A percentile compares a stretch with the other conserved stretches of the same genome.
phyloP scores from a whole-genome alignment of 1,140 invertebrate genomes.

The Polypedilum vanderplanki region DNA sequence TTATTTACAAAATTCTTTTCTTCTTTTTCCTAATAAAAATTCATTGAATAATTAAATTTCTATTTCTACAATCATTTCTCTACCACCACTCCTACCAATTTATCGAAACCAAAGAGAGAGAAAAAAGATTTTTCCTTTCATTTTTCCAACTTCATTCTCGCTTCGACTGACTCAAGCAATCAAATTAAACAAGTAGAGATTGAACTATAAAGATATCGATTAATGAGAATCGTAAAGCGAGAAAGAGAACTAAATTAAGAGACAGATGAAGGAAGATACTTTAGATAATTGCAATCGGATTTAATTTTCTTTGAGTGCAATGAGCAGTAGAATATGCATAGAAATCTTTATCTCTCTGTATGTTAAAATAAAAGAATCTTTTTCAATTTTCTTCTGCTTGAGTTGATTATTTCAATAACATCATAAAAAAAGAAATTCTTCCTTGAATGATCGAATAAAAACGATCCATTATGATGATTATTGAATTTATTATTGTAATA shows the following conservation, averaged over 20 bases:
- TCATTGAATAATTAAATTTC: no score
- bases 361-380: not conserved
- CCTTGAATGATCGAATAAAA: no score
- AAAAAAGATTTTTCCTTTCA: no score
- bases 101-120: no score
- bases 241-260: not conserved
- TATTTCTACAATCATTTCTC: no score
- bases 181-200: not conserved
- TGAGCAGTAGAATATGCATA: not conserved
- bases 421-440: no score
- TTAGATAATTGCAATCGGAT: constrained; percentile 26
- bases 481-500: not conserved
- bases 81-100: no score
- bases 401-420: not conserved
- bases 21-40: no score
- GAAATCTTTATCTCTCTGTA: not conserved
- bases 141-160: no score
- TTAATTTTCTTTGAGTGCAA: constrained; percentile 23
- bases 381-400: not conserved
- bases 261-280: constrained; percentile 11
- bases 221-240: not conserved
- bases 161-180: not conserved
- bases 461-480: not conserved
- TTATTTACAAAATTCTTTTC: no score
- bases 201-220: constrained; percentile 22